phyloP scores from a whole-genome alignment of 1,140 invertebrate species.

The Lepidurus couesii region DNA sequence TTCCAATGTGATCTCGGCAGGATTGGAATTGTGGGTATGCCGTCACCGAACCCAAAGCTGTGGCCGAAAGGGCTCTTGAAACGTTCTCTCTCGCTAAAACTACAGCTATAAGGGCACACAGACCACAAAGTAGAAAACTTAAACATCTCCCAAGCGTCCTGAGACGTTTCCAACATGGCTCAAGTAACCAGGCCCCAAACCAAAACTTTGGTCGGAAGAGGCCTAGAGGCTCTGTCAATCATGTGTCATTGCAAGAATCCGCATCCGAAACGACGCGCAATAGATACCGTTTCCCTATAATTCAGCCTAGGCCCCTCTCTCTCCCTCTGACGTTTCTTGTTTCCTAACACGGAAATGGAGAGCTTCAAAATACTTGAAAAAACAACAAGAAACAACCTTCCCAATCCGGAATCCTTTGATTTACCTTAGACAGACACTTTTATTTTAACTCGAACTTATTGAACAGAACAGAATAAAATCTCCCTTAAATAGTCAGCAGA shows the following conservation, averaged over 20 bases:
- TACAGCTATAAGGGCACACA: not conserved
- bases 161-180: not conserved
- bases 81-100: not conserved
- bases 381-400: no score
- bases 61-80: constrained; percentile 18
- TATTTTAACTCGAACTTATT: no score
- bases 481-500: no score
- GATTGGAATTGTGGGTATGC: constrained; percentile 9
- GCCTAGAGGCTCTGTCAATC: constrained; percentile 17
- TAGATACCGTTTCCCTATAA: not conserved
- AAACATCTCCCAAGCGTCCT: not conserved
- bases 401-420: no score
- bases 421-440: no score
- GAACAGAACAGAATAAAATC: no score
- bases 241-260: not conserved
- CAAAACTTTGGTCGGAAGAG: not conserved
- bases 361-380: no score
- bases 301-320: not conserved
- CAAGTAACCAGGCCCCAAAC: not conserved
- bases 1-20: constrained; percentile 18
- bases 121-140: not conserved
- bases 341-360: not conserved
- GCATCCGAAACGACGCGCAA: not conserved
- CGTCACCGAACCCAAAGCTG: constrained; percentile 1
- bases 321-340: no score